Evolutionary conservation across 64 coral and sea anemone genomes (phyloP), one percentile per base, ranked within the genome.

Genomic region (Hydrozoanthus tunicans): DNA sequence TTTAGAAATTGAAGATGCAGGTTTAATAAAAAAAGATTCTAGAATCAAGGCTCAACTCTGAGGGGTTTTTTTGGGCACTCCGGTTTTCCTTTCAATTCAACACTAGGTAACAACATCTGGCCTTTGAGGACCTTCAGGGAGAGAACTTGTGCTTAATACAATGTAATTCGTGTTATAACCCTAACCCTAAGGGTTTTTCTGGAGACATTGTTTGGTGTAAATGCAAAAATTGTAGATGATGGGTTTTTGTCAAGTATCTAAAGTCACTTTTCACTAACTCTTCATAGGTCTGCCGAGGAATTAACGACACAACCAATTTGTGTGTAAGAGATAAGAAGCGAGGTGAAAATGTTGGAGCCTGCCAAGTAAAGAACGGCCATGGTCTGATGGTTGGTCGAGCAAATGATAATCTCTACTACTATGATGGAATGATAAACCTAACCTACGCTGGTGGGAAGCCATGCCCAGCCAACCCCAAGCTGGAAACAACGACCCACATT

Each of bases 341-440:
- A 24, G 81, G 71, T 51, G 9, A 8, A 0, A 96, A 90, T 63
- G 57, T 85, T 23, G 75, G 89, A 8, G 90, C 90, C 4, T 96
- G 95, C 27, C 92, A 89, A 64, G 76, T 51, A 9, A 70, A 79
- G 26, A 53, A 81, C 25, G 17, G 17, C 3, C 43, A 72, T 11
- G 58, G 72, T 60, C 77, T 17, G 65, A 51, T 62, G 56, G 58
- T 82, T n/a, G 88, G 95, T 23, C 12, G 53, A 27, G 58, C 90
- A 51, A 96, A 92, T 5, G 73, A 14, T 10, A 68, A 12, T 13
- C 54, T 96, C 65, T 94, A 89, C 58, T 94, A 94, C 58, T 96
- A 96, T 74, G 95, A 96, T 91, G 95, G 95, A 10, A 96, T 94
- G 77, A 81, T 96, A 26, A 96, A 90, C 81, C 92, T 96, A 0